Evolutionary conservation across 2,113 vertebrate genomes (phyloP), one percentile per base, ranked within the genome.

Genomic region (Elephas maximus): DNA sequence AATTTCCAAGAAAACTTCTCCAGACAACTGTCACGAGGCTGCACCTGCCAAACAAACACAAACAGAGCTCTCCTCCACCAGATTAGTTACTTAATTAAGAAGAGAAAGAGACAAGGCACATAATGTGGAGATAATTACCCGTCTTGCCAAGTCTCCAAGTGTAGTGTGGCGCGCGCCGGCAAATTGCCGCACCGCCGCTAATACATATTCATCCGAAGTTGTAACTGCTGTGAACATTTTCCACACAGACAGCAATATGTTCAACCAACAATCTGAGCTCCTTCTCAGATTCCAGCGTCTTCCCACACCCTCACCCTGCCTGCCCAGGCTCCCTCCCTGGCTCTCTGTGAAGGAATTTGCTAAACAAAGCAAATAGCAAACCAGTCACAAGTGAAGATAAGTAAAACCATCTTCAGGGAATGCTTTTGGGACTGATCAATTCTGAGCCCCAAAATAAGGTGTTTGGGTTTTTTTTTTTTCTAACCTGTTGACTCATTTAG

Each of bases 1-100:
- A 97, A 98, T 98, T 98, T 98, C 97, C 98, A 97, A 94, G 97
- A 97, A 97, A 96, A 48, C 87, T 98, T 98, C 94, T 98, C 96
- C 97, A 98, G 97, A 98, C 97, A 98, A 97, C 98, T 97, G 97
- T 98, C 98, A 98, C 95, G 89, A 98, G 97, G 97, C 97, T 98
- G 96, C 98, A 98, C 94, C 95, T 79, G 65, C 97, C 98, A 96
- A 97, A 60, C 92, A 76, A 93, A 96, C 96, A 89, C 79, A 95
- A 97, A 86, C 97, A 96, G 98, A 97, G 97, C 98, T 98, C 96
- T 98, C 95, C 94, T 87, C 96, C 77, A 91, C 67, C 88, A 73
- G 95, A 98, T 97, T 23, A 74, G 92, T 88, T 97, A 97, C 98
- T 98, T 98, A 98, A 98, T 96, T 74, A 96, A 96, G 97, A 95